These are phyloP conservation scores for Dasyprocta punctata DNA, from an alignment of 2,113 vertebrate species.

Conservation along the genomic window DNA sequence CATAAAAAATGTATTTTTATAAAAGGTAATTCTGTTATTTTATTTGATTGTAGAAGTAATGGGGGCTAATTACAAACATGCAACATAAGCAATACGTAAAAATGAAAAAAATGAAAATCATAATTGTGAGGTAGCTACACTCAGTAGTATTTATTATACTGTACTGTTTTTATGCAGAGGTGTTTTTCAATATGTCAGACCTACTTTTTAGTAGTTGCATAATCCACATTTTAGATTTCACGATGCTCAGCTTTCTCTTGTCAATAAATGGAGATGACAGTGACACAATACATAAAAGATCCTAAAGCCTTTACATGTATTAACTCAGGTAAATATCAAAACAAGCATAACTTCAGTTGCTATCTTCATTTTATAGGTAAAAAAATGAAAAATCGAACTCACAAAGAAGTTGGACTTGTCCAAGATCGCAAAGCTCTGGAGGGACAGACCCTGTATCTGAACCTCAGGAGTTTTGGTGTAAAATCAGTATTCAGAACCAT, in stretches of 20 bases:
- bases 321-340: neutral
- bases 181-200: neutral
- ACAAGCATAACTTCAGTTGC: neutral
- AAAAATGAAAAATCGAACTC: neutral
- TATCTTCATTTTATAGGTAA: neutral
- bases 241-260: neutral
- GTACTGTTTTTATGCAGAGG: neutral
- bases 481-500: neutral
- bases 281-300: neutral
- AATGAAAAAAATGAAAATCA: conserved; percentile 28
- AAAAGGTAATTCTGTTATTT: conserved; percentile 18
- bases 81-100: neutral
- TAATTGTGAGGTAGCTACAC: neutral
- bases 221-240: neutral
- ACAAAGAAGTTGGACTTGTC: neutral
- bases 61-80: neutral
- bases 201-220: neutral
- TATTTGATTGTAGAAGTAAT: neutral
- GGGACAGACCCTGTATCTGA: neutral
- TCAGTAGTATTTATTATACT: neutral
- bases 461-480: neutral
- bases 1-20: conserved; percentile 3
- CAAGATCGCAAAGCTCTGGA: neutral
- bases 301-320: neutral
- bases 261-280: neutral